Percentiles rank a stretch among this genome's conserved stretches.
These are phyloP conservation scores for Brachionus plicatilis DNA, from an alignment of 1,140 invertebrate species.

Conservation along the genomic window DNA sequence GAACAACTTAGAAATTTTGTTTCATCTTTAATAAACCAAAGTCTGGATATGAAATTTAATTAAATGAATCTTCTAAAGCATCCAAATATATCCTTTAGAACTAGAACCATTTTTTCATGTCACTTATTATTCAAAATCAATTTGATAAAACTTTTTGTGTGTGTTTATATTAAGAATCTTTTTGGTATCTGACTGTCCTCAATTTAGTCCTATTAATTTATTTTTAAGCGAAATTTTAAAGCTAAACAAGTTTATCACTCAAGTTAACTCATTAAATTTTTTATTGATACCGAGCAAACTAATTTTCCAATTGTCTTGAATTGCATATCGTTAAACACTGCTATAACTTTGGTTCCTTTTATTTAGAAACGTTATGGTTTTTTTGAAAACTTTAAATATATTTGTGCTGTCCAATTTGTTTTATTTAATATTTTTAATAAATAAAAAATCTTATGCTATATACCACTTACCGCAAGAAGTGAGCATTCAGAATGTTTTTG, in stretches of 20 bases:
- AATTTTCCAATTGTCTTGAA: background rate
- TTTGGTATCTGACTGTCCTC: background rate
- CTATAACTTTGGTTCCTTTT: background rate
- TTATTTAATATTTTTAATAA: background rate
- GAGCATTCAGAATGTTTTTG: background rate
- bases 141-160: background rate
- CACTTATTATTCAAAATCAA: too few species aligned
- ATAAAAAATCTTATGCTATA: background rate
- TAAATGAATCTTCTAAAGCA: background rate
- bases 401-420: background rate
- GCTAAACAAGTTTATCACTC: background rate
- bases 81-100: background rate
- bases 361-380: background rate
- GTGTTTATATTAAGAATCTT: background rate
- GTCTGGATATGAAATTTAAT: background rate
- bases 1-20: background rate
- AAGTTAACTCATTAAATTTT: background rate
- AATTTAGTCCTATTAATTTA: background rate
- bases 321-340: background rate
- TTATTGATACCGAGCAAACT: background rate
- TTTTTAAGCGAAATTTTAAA: background rate
- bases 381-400: background rate
- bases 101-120: too few species aligned
- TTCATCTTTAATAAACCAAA: background rate
- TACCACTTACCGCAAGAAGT: constrained; percentile 25